phyloP scores from a whole-genome alignment of 1,140 invertebrate genomes.

The fruit fly (Drosophila melanogaster) region Release_6_plus_ISO1_MT NT_033779.5:11845501-11846000 shows the following conservation, averaged over 20 bases:
- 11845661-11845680: conserved; percentile 37
- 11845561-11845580: conserved; percentile 58
- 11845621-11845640: conserved; percentile 82
- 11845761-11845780: conserved; percentile 22
- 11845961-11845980: conserved; percentile 59
- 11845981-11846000: conserved; percentile 51
- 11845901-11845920: conserved; percentile 67
- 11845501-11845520: conserved; percentile 22
- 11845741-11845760: conserved; percentile 6
- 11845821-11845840: conserved; percentile 67
- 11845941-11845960: conserved; percentile 65
- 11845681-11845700: conserved; percentile 38
- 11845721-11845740: conserved; percentile 32
- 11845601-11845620: conserved; percentile 78
- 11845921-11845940: conserved; percentile 82
- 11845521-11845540: conserved; percentile 36
- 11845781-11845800: background rate
- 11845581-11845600: conserved; percentile 40
- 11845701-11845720: conserved; percentile 50
- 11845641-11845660: conserved; percentile 76
- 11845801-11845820: conserved; percentile 56
- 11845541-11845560: conserved; percentile 51
- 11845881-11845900: conserved; percentile 11
- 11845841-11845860: conserved; percentile 57
- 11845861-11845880: conserved; percentile 62